These are phyloP conservation scores for Albula goreensis DNA, from an alignment of 2,113 vertebrate species.

Conservation along the genomic window DNA sequence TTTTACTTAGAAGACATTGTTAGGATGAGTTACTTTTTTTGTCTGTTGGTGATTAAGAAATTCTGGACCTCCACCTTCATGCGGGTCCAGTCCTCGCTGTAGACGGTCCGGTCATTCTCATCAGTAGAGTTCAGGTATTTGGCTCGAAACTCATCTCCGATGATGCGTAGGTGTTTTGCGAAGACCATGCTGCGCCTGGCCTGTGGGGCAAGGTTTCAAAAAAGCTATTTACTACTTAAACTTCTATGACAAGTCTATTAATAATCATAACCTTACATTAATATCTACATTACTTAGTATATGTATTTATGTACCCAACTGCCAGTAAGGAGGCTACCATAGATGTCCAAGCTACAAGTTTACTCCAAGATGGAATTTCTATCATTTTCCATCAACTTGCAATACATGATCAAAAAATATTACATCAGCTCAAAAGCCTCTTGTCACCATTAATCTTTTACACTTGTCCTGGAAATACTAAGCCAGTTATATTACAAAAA, in stretches of 20 bases:
- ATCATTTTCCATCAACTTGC: background rate
- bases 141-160: slow-evolving; percentile 82
- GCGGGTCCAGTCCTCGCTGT: slow-evolving; percentile 88
- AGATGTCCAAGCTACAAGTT: too few relatives aligned
- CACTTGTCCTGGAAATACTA: too few relatives aligned
- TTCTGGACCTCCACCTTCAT: slow-evolving; percentile 74
- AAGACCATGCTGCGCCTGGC: slow-evolving; percentile 97
- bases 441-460: too few relatives aligned
- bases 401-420: too few relatives aligned
- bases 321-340: too few relatives aligned
- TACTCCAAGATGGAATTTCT: background rate
- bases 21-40: background rate
- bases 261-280: too few relatives aligned
- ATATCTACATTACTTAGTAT: too few relatives aligned
- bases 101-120: slow-evolving; percentile 72
- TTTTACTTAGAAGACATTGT: too few relatives aligned
- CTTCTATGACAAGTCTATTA: too few relatives aligned
- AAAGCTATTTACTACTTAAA: too few relatives aligned
- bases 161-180: slow-evolving; percentile 83
- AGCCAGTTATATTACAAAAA: too few relatives aligned
- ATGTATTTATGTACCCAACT: background rate
- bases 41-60: background rate
- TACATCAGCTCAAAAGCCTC: too few relatives aligned
- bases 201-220: slow-evolving; percentile 52
- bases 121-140: slow-evolving; percentile 83